Conservation (phyloP, 1,140 invertebrate genomes). For the Zaprionus ghesquierei region DNA sequence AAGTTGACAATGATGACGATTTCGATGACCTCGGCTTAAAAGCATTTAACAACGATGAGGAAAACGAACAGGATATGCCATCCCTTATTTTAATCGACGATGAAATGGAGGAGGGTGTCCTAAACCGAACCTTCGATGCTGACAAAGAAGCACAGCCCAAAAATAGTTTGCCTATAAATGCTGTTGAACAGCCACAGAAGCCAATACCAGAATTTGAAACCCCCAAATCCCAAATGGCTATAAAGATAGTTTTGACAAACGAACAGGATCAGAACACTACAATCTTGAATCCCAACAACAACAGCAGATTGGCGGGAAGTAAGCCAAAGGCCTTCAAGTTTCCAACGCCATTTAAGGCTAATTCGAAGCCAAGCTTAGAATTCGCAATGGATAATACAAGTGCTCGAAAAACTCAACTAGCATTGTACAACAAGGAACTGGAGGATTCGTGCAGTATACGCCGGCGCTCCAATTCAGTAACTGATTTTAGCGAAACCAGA, state of each 20-base stretch:
- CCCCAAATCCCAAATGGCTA: background rate
- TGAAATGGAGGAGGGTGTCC: background rate
- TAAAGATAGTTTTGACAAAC: constrained; percentile 49
- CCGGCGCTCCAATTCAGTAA: constrained; percentile 59
- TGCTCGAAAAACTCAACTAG: background rate
- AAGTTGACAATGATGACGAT: background rate
- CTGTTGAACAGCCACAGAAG: background rate
- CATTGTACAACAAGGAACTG: background rate
- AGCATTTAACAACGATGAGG: constrained; percentile 33
- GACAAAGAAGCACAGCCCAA: background rate
- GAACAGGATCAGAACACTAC: constrained; percentile 14
- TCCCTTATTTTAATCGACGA: constrained; percentile 46
- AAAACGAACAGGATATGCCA: constrained; percentile 42
- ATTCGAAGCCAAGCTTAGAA: constrained; percentile 1
- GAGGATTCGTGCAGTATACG: constrained; percentile 7
- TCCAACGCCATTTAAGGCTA: constrained; percentile 41
- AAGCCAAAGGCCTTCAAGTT: constrained; percentile 35
- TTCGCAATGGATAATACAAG: background rate
- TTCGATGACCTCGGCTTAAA: constrained; percentile 44
- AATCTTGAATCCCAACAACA: constrained; percentile 12
- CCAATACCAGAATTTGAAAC: constrained; percentile 3
- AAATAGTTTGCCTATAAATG: background rate
- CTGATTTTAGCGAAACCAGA: constrained; percentile 8
- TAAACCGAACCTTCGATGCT: constrained; percentile 55
- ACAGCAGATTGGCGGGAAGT: background rate